These are phyloP conservation scores for Spinus pinus DNA, from an alignment of 2,797 vertebrate species.

Conservation along the genomic window DNA sequence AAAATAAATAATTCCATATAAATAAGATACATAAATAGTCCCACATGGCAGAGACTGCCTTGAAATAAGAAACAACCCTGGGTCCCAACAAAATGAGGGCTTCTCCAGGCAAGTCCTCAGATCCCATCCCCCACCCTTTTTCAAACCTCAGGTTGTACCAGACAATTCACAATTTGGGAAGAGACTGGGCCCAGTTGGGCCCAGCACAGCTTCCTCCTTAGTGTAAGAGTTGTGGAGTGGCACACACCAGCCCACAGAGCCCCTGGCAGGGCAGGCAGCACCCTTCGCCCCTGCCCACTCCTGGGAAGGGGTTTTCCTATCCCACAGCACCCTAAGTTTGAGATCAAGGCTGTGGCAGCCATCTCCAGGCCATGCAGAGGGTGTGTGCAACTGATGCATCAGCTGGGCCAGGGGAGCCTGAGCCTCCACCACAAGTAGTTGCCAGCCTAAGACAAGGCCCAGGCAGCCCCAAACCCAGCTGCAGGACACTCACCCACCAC, in stretches of 20 bases:
- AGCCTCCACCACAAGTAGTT: background rate
- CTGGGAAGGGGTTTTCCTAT: background rate
- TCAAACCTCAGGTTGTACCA: slow-evolving; percentile 59
- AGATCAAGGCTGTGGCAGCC: background rate
- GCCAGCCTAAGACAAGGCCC: background rate
- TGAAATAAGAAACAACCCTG: slow-evolving; percentile 33
- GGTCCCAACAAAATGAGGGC: background rate
- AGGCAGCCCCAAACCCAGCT: background rate
- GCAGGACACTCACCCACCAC: background rate
- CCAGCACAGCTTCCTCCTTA: slow-evolving; percentile 28
- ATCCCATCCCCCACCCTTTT: background rate
- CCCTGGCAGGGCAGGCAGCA: background rate
- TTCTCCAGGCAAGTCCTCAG: slow-evolving; percentile 9
- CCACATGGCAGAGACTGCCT: slow-evolving; percentile 20
- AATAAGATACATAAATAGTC: slow-evolving; percentile 73
- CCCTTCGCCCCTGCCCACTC: background rate
- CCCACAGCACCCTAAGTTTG: background rate
- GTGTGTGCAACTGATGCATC: background rate
- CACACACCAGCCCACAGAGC: background rate
- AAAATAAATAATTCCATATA: slow-evolving; percentile 74
- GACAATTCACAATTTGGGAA: slow-evolving; percentile 35
- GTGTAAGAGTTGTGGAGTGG: slow-evolving; percentile 34
- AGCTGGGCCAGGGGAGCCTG: background rate
- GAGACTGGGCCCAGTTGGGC: background rate
- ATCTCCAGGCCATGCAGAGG: background rate